Percentiles rank a stretch among this genome's conserved stretches.
Evolutionary conservation across 2,888 invertebrate species (phyloP).

Genomic region (Phalangium opilio): DNA sequence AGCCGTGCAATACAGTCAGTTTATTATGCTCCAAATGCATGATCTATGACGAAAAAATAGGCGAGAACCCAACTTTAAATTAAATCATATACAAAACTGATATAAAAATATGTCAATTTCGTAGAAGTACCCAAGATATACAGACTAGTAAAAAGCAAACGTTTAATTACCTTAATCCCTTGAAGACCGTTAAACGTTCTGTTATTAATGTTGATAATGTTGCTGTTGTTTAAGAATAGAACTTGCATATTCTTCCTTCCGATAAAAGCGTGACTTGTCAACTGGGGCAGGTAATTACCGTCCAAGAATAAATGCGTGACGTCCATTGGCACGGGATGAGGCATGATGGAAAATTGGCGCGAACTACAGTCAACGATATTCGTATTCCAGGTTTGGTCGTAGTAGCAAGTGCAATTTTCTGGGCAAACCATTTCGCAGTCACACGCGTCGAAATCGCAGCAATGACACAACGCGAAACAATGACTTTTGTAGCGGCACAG

Average conservation of each 20-base stretch:
- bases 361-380: conserved; percentile 69
- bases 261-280: conserved; percentile 69
- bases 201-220: conserved; percentile 60
- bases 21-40: conserved; percentile 59
- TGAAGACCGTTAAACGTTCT: conserved; percentile 68
- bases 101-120: too few species aligned
- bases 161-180: conserved; percentile 44
- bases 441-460: conserved; percentile 79
- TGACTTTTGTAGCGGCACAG: conserved; percentile 68
- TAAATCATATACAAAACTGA: too few species aligned
- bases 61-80: too few species aligned
- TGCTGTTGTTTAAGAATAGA: conserved; percentile 59
- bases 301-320: conserved; percentile 74
- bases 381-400: conserved; percentile 70
- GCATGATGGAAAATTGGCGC: conserved; percentile 38
- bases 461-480: conserved; percentile 72
- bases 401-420: conserved; percentile 70
- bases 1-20: conserved; percentile 51
- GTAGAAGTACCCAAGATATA: too few species aligned
- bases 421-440: conserved; percentile 88
- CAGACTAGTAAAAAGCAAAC: too few species aligned
- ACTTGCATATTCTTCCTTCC: conserved; percentile 61
- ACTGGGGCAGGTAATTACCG: conserved; percentile 58
- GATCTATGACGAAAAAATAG: too few species aligned
- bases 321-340: conserved; percentile 75